Percentiles rank a stretch among this genome's conserved stretches.
These are phyloP conservation scores for Dioctria rufipes DNA, from an alignment of 2,888 invertebrate genomes.

Conservation along the genomic window DNA sequence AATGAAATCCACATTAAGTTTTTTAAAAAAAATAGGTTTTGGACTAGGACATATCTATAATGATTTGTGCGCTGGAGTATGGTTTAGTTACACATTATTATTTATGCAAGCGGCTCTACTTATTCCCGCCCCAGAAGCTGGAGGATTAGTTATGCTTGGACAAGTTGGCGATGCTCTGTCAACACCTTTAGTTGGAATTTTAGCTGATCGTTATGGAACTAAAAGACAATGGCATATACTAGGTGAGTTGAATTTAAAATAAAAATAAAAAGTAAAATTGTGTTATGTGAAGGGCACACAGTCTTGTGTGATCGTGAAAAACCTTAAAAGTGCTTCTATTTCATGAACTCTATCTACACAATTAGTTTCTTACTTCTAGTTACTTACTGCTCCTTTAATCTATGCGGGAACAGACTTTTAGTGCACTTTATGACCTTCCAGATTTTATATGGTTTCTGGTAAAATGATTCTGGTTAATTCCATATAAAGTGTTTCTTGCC, in stretches of 20 bases:
- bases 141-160: slow-evolving; percentile 81
- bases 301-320: neutral
- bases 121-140: slow-evolving; percentile 75
- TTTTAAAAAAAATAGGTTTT: slow-evolving; percentile 72
- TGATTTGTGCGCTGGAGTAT: slow-evolving; percentile 95
- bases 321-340: no score
- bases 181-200: slow-evolving; percentile 87
- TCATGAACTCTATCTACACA: no score
- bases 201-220: slow-evolving; percentile 84
- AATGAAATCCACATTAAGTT: slow-evolving; percentile 57
- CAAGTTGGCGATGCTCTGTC: slow-evolving; percentile 86
- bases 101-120: slow-evolving; percentile 80
- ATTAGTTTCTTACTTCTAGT: no score
- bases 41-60: slow-evolving; percentile 92
- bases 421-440: no score
- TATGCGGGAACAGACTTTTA: no score
- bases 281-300: neutral
- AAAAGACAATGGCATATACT: slow-evolving; percentile 89
- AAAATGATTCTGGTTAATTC: no score
- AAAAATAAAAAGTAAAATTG: no score
- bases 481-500: no score
- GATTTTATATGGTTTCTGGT: no score
- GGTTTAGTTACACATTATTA: slow-evolving; percentile 94
- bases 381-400: no score
- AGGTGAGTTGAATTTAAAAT: slow-evolving; percentile 73